Percentiles rank a stretch among this genome's conserved stretches.
Conservation (phyloP, 2,797 vertebrate genomes). For the Morus bassanus region DNA sequence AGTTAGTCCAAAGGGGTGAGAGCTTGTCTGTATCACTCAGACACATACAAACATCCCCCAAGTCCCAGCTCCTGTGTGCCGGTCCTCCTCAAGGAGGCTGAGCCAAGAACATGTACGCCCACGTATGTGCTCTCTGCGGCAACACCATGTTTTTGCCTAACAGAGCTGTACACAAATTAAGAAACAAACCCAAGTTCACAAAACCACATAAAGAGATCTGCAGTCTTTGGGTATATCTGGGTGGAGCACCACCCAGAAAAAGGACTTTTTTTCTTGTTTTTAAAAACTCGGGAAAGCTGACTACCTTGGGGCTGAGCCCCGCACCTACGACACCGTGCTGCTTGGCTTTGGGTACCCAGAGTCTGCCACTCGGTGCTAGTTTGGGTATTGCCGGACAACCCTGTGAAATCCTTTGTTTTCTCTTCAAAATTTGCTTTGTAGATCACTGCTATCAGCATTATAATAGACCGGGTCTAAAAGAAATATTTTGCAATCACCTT, state of each 20-base stretch:
- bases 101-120: conserved; percentile 20
- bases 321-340: neutral
- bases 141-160: neutral
- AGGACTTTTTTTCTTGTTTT: neutral
- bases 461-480: neutral
- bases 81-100: neutral
- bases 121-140: neutral
- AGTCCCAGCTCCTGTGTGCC: neutral
- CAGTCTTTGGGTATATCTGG: neutral
- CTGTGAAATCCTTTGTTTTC: neutral
- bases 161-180: conserved; percentile 2
- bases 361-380: neutral
- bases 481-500: neutral
- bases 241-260: conserved; percentile 5
- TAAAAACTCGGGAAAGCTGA: neutral
- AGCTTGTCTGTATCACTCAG: neutral
- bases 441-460: neutral
- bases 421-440: neutral
- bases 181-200: conserved; percentile 32
- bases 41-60: neutral
- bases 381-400: neutral
- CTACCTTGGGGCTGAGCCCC: neutral
- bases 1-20: neutral
- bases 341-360: neutral
- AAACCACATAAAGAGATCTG: conserved; percentile 22